Conservation (phyloP, 2,113 vertebrate genomes). For the Mobula hypostoma region DNA sequence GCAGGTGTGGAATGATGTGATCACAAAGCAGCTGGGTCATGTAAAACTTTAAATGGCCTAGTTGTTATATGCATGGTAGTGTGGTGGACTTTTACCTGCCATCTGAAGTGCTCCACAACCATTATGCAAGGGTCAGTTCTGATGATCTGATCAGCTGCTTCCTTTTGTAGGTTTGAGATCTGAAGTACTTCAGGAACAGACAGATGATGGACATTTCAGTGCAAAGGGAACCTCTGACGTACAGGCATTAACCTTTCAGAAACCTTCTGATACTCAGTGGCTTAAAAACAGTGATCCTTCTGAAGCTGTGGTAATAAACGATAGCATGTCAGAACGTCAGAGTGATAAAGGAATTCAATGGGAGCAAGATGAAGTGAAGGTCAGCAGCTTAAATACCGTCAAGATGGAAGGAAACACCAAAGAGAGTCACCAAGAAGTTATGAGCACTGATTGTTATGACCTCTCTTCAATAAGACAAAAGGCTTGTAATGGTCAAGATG, state of each 20-base stretch:
- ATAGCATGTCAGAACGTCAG: neutral
- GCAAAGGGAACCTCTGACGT: no score
- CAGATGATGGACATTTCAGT: neutral
- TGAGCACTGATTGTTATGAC: neutral
- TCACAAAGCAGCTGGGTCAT: neutral
- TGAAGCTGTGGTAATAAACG: neutral
- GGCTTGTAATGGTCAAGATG: neutral
- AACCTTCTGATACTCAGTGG: neutral
- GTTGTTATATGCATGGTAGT: neutral
- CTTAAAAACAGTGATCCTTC: neutral
- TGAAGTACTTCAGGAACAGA: neutral
- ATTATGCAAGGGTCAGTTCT: neutral
- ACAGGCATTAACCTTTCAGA: neutral
- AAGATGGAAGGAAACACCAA: neutral
- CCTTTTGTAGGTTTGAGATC: neutral
- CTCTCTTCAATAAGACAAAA: neutral
- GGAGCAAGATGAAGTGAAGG: neutral
- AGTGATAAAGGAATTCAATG: neutral
- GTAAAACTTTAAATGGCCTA: neutral
- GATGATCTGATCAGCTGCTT: neutral
- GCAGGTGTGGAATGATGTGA: neutral
- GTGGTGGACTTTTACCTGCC: neutral
- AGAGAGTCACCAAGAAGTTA: neutral
- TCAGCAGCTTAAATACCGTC: no score
- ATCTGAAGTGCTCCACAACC: neutral